Evolutionary conservation across 1,140 invertebrate species (phyloP).

Genomic region (Papilio aristodemus): DNA sequence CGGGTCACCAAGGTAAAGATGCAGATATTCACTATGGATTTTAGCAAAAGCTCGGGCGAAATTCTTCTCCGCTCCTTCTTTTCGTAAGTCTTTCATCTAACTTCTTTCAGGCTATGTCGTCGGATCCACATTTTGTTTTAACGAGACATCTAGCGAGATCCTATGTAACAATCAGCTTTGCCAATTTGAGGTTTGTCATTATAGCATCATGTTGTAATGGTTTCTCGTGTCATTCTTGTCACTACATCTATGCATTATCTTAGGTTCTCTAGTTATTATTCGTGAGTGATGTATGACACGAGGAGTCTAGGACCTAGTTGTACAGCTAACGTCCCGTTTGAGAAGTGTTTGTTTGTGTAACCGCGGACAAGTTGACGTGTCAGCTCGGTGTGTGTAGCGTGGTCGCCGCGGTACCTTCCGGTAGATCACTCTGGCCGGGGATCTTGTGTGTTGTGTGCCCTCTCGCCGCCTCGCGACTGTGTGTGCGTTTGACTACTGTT

Average conservation of each 20-base stretch:
- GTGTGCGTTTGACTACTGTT: conserved; percentile 67
- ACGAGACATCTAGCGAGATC: conserved; percentile 9
- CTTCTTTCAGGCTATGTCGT: conserved; percentile 20
- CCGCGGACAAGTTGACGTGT: conserved; percentile 57
- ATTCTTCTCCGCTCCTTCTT: neutral
- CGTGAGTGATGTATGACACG: conserved; percentile 4
- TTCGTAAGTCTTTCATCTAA: conserved; percentile 21
- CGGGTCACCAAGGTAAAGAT: neutral
- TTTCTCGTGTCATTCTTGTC: conserved; percentile 15
- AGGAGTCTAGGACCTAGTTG: conserved; percentile 7
- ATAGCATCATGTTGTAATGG: neutral
- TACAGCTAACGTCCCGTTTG: conserved; percentile 17
- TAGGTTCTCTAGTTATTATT: neutral
- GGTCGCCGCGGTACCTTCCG: conserved; percentile 48
- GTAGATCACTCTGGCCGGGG: conserved; percentile 76
- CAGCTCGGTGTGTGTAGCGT: conserved; percentile 67
- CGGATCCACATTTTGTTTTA: conserved; percentile 8
- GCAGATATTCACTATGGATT: neutral
- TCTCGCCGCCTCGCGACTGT: conserved; percentile 58
- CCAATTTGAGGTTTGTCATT: neutral
- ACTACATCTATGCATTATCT: neutral
- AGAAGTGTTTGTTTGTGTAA: conserved; percentile 40
- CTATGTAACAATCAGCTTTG: neutral
- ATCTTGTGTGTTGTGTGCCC: conserved; percentile 74
- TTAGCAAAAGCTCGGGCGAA: neutral